phyloP scores from a whole-genome alignment of 2,113 vertebrate species.

The Proterorhinus semilunaris region DNA sequence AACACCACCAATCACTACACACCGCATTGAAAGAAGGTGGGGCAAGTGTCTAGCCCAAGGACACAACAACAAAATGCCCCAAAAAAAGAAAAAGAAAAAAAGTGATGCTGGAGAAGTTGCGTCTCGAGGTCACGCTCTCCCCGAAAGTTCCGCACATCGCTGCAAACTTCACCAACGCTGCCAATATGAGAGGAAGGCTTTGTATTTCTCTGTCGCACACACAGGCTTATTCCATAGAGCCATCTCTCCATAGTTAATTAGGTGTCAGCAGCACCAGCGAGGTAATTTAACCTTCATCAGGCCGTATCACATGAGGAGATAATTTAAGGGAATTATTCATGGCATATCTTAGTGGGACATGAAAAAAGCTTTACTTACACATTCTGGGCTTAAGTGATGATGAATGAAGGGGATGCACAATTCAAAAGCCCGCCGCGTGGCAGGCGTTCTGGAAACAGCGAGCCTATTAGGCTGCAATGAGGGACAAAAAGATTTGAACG shows the following conservation, averaged over 20 bases:
- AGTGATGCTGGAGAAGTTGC: not conserved
- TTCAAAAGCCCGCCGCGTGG: conserved; percentile 26
- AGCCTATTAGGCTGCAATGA: not conserved
- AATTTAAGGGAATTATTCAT: conserved; percentile 70
- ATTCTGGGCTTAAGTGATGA: conserved; percentile 41
- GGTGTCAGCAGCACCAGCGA: conserved; percentile 52
- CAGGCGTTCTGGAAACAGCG: conserved; percentile 37
- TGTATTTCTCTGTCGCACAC: conserved; percentile 26
- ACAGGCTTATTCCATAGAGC: conserved; percentile 39
- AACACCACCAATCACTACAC: no score
- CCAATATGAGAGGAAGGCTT: not conserved
- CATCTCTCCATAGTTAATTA: conserved; percentile 59
- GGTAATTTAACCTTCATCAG: conserved; percentile 68
- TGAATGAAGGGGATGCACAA: conserved; percentile 48
- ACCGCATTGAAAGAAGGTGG: no score
- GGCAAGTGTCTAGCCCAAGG: no score
- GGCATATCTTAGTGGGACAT: conserved; percentile 59
- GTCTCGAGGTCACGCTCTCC: not conserved
- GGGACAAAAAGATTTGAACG: not conserved
- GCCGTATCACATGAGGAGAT: conserved; percentile 57
- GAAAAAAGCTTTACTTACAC: conserved; percentile 57
- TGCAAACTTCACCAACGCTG: not conserved
- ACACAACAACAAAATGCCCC: no score
- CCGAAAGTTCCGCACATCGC: not conserved
- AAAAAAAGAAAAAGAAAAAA: no score